These are phyloP conservation scores for Euphydryas editha DNA, from an alignment of 2,888 invertebrate species.

Conservation along the genomic window DNA sequence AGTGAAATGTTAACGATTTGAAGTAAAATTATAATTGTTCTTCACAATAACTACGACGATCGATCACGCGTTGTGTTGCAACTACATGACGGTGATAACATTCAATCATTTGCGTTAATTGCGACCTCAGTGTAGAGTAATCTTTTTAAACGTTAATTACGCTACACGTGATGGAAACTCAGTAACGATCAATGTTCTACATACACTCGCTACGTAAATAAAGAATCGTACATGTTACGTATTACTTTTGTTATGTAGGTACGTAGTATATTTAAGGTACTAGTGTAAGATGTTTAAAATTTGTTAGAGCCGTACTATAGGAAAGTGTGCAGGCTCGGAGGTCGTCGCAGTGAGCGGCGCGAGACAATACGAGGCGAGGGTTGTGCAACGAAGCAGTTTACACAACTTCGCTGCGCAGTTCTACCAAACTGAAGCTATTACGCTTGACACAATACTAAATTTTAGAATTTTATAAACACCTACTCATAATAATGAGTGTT, in stretches of 20 bases:
- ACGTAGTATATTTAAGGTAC: not conserved
- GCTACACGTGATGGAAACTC: conserved; percentile 12
- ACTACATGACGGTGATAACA: conserved; percentile 54
- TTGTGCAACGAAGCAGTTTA: conserved; percentile 78
- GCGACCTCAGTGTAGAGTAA: conserved; percentile 17
- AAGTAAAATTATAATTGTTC: conserved; percentile 7
- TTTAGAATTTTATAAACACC: not conserved
- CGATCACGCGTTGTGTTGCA: conserved; percentile 56
- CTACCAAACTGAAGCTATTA: conserved; percentile 55
- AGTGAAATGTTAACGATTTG: not conserved
- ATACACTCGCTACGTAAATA: not conserved
- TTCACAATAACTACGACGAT: conserved; percentile 6
- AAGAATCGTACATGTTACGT: not conserved
- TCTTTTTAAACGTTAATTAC: conserved; percentile 25
- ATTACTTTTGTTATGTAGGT: not conserved
- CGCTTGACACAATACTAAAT: conserved; percentile 21
- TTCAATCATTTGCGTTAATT: conserved; percentile 41
- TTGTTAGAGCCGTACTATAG: conserved; percentile 25
- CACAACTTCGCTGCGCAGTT: conserved; percentile 64
- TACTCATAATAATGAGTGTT: not conserved
- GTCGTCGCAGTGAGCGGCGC: conserved; percentile 80
- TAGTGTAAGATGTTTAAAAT: conserved; percentile 13
- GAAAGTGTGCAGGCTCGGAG: conserved; percentile 54
- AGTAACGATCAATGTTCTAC: not conserved
- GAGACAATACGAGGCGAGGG: conserved; percentile 80